Evolutionary conservation across 2,797 vertebrate species (phyloP).

Genomic region (Caiman crocodilus): DNA sequence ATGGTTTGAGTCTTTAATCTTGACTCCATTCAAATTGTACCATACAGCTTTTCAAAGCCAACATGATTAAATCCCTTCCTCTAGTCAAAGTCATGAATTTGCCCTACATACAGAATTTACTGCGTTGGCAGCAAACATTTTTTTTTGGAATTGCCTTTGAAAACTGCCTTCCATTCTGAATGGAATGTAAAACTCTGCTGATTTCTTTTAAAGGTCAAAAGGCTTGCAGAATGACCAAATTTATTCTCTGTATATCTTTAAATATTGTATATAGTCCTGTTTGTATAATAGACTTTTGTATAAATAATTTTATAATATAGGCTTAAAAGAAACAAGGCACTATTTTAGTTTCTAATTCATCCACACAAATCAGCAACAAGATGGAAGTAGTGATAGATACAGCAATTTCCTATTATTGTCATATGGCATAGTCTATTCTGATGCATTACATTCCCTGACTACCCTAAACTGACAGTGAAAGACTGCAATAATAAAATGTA

Average conservation of each 20-base stretch:
- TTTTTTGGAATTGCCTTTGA: neutral
- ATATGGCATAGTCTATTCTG: neutral
- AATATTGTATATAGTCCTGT: too few species aligned
- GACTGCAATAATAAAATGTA: neutral
- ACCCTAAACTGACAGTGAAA: neutral
- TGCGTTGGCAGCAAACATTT: neutral
- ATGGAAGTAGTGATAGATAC: slow-evolving; percentile 3
- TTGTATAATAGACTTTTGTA: neutral
- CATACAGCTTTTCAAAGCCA: neutral
- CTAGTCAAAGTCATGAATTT: neutral
- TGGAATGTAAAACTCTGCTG: neutral
- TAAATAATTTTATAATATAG: neutral
- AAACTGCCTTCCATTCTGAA: neutral
- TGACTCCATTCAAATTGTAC: neutral
- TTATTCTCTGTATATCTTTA: too few species aligned
- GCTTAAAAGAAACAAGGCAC: neutral
- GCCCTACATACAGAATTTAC: neutral
- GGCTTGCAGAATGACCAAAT: neutral
- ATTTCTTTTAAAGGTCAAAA: neutral
- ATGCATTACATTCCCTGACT: neutral
- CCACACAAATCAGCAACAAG: neutral
- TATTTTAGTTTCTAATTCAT: neutral
- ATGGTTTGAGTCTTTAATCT: neutral
- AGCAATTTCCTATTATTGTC: neutral
- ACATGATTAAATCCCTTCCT: neutral